Base-by-base conservation (phyloP, 2,888 invertebrate species). In the Protula sp. region DNA sequence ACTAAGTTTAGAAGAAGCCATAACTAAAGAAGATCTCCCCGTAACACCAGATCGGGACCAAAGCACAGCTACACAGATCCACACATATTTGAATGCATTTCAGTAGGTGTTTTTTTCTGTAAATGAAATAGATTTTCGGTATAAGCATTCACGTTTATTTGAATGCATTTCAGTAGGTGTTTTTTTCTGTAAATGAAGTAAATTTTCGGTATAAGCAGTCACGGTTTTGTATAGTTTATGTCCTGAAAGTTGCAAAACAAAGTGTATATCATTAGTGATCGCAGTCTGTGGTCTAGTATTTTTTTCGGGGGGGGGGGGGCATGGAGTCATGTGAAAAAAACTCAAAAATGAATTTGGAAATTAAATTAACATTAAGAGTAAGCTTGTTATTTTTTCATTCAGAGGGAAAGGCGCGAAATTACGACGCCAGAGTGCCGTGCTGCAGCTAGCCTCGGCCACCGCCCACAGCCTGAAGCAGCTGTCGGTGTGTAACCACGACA, bases 391-490 rank as follows among this genome's bases (percentile, higher is more conserved):
- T 30, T 5, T 9, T 26, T 26, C n/a, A 64, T 65, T 19, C 63
- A 78, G 78, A 59, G 72, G 72, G 52, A 70, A 73, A 26, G 70
- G 71, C 52, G 54, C 63, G 4, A 64, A 70, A 38, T 70, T 77
- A 29, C 47, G 65, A 26, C 60, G 70, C 14, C 72, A 77, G 61
- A 67, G 74, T 58, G 76, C 74, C 54, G 62, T 74, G 2, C 61
- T 81, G 9, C 78, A 85, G 79, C 75, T 82, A 64, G 81, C 82
- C 55, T 69, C 83, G 68, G 84, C 84, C 2, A 83, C 87, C 19
- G 83, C 86, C 3, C 86, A 87, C 70, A 83, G 86, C 0, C 69
- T 87, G 24, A 86, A 86, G 69, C 85, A 86, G 0, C 83, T 84
- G 0, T 82, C 81, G 62, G 81, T 84, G 0, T 78, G 82, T 0